Conservation (phyloP, 2,113 vertebrate genomes). For the Hypanus sabinus region DNA sequence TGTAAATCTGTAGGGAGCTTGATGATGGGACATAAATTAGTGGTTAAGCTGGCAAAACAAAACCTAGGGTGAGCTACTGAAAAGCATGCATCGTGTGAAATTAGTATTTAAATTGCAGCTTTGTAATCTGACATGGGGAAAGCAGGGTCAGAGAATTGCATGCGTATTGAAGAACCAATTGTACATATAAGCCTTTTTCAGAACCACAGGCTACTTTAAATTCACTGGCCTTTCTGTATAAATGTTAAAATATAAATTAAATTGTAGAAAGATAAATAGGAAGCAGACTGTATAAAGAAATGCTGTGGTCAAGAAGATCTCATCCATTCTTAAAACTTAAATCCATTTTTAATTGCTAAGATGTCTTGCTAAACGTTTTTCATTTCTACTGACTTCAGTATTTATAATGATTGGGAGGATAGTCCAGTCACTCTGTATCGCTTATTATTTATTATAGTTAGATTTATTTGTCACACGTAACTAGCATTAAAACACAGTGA, state of each 20-base stretch:
- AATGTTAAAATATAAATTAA: not conserved
- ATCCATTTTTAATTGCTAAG: too few relatives aligned
- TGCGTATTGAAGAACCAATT: not conserved
- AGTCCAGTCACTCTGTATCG: too few relatives aligned
- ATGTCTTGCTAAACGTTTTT: not conserved
- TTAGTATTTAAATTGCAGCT: not conserved
- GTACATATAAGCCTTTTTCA: not conserved
- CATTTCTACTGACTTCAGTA: too few relatives aligned
- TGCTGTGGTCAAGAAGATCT: not conserved
- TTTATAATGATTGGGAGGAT: too few relatives aligned
- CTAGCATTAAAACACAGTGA: too few relatives aligned
- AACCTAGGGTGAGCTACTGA: not conserved
- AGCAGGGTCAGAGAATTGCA: not conserved
- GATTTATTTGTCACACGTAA: too few relatives aligned
- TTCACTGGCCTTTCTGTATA: not conserved
- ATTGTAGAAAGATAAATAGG: not conserved
- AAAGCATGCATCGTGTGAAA: not conserved
- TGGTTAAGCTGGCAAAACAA: not conserved
- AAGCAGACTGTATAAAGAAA: not conserved
- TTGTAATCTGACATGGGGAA: not conserved
- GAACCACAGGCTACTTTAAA: not conserved
- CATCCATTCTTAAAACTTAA: not conserved
- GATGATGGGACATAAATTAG: constrained; percentile 9
- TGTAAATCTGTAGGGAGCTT: not conserved
- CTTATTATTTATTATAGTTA: too few relatives aligned